Percentiles rank a stretch among this genome's conserved stretches.
Conservation (phyloP, 2,797 vertebrate species). For the Girardinus metallicus region DNA sequence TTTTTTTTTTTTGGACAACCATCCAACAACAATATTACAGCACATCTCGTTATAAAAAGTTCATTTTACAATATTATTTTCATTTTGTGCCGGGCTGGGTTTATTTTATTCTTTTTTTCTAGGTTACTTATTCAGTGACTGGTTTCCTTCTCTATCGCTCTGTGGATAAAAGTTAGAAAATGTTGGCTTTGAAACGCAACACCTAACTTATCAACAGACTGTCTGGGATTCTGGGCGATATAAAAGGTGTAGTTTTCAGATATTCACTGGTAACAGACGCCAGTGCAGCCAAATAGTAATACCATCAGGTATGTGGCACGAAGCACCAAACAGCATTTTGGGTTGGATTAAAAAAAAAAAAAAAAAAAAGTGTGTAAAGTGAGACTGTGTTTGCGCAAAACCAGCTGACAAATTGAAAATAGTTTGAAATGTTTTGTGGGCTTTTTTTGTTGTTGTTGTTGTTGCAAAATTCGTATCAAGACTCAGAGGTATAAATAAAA, state of each 20-base stretch:
- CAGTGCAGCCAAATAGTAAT: neutral
- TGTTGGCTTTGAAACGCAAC: neutral
- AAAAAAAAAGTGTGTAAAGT: neutral
- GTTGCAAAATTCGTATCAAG: neutral
- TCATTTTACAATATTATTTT: neutral
- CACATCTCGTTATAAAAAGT: neutral
- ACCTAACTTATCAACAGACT: neutral
- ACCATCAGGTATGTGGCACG: neutral
- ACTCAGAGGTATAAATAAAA: neutral
- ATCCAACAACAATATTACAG: neutral
- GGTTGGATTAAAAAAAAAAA: neutral
- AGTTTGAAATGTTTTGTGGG: neutral
- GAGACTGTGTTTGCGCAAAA: neutral
- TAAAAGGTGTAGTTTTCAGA: constrained; percentile 2
- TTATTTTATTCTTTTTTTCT: neutral
- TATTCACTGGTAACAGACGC: neutral
- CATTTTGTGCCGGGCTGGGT: neutral
- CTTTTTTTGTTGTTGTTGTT: neutral
- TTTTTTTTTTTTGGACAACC: neutral
- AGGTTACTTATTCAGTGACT: neutral
- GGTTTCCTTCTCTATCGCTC: neutral
- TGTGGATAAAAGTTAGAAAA: neutral
- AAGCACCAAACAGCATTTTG: neutral
- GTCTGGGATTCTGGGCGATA: neutral
- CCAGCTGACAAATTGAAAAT: neutral